Base-by-base conservation (phyloP, 2,888 invertebrate species). In the Melinopterus prodromus region DNA sequence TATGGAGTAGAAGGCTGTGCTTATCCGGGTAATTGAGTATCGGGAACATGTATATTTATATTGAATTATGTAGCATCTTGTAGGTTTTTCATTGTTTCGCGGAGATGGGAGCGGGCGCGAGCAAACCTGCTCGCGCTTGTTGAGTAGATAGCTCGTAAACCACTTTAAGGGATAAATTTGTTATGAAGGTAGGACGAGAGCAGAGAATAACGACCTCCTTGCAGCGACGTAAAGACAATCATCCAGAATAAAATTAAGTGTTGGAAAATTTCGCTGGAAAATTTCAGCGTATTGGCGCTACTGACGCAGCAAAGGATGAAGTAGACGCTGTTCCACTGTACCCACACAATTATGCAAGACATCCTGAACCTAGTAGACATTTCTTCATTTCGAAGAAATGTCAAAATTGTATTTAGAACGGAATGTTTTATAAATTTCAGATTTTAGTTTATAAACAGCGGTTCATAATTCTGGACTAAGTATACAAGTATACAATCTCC, bases 11-110 rank as follows among this genome's bases (percentile, higher is more conserved):
- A 53, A 53, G 53, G 53, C 53, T 2, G 53, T 53, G 53, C 53
- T 53, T 53, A 53, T 53, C 53, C 53, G 53, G 53, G 53, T 53
- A 53, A 53, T 53, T 53, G 53, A 53, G 53, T 53, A 53, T 53
- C 53, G 12, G 53, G 53, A 53, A 53, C 53, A 53, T 53, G 53
- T 53, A 53, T 53, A 53, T 53, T 53, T 53, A 53, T 53, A 53
- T 53, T 53, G 53, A 53, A 53, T 53, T 53, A 53, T 53, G 53
- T 7, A 53, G 53, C 53, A 2, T 1, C 53, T 53, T 53, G 53
- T 9, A 53, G 53, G 53, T 53, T 53, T 53, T 53, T 53, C 53
- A 53, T 53, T 53, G 53, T 0, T 12, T 53, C 53, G 1, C 53
- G 12, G 53, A 53, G 53, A 53, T 53, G 12, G 12, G 12, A 12